Percentiles rank a stretch among this genome's conserved stretches.
Conservation (phyloP, 2,113 vertebrate species). For the Brachyhypopomus gauderio region DNA sequence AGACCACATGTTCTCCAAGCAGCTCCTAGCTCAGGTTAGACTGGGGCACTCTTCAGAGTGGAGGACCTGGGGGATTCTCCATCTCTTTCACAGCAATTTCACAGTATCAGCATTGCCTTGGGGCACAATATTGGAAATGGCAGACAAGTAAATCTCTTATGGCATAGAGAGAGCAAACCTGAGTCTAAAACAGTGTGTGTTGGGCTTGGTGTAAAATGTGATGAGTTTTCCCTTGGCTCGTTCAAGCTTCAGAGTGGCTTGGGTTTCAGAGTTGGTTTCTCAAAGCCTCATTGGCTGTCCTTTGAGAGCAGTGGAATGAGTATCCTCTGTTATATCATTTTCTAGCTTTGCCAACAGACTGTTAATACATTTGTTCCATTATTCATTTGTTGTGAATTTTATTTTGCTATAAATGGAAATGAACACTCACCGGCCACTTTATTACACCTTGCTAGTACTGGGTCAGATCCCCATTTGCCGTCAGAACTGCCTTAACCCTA, state of each 20-base stretch:
- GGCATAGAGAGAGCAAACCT: conserved; percentile 56
- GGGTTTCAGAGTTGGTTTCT: conserved; percentile 49
- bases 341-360: background rate
- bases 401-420: background rate
- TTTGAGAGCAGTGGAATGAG: conserved; percentile 6
- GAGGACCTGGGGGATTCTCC: conserved; percentile 56
- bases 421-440: too few species aligned
- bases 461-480: too few species aligned
- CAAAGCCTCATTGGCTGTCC: conserved; percentile 36
- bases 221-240: conserved; percentile 64
- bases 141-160: conserved; percentile 59
- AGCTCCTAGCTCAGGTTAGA: conserved; percentile 52
- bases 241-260: conserved; percentile 40
- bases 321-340: conserved; percentile 17
- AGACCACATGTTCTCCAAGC: conserved; percentile 56
- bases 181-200: conserved; percentile 61
- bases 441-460: too few species aligned
- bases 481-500: too few species aligned
- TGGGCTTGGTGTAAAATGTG: conserved; percentile 54
- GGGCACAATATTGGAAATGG: conserved; percentile 64
- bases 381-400: background rate
- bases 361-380: conserved; percentile 13
- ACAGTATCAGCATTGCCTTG: conserved; percentile 65
- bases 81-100: conserved; percentile 71
- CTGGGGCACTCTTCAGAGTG: conserved; percentile 57